Conservation (phyloP, 1,140 invertebrate genomes). For the Polypedilum pembai region DNA sequence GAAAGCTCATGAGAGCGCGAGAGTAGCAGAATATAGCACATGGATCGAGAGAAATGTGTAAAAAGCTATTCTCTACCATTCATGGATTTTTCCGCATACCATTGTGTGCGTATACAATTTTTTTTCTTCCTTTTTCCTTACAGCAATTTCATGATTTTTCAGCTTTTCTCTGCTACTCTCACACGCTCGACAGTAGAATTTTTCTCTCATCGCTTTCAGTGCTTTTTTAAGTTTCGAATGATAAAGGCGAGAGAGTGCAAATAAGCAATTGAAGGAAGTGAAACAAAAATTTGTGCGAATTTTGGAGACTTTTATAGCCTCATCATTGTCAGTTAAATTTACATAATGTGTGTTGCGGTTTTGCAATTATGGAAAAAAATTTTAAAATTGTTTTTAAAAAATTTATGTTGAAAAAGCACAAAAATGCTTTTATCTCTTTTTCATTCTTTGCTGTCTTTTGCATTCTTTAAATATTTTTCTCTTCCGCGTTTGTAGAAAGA, state of each 20-base stretch:
- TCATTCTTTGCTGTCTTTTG: not conserved
- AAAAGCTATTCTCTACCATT: too few relatives aligned
- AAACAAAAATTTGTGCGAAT: not conserved
- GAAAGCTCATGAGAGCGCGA: too few relatives aligned
- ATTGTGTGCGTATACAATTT: too few relatives aligned
- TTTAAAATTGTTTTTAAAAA: not conserved
- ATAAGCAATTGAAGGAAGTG: not conserved
- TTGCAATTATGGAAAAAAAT: not conserved
- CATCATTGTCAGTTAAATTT: not conserved
- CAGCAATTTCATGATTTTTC: too few relatives aligned
- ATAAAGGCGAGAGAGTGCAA: slow-evolving; percentile 1
- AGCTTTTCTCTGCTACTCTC: too few relatives aligned
- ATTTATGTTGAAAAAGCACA: too few relatives aligned
- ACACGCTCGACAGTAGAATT: not conserved
- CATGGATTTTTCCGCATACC: too few relatives aligned
- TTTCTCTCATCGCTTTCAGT: not conserved
- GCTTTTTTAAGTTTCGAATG: slow-evolving; percentile 12
- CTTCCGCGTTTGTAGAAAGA: not conserved
- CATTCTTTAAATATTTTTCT: not conserved
- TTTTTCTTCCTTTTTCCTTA: too few relatives aligned
- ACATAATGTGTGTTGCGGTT: not conserved
- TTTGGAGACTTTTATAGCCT: not conserved
- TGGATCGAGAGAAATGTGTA: too few relatives aligned
- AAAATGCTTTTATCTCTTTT: not conserved
- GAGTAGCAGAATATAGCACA: too few relatives aligned